Conservation (phyloP, 1,140 invertebrate species). For the Pseudoatta argentina region DNA sequence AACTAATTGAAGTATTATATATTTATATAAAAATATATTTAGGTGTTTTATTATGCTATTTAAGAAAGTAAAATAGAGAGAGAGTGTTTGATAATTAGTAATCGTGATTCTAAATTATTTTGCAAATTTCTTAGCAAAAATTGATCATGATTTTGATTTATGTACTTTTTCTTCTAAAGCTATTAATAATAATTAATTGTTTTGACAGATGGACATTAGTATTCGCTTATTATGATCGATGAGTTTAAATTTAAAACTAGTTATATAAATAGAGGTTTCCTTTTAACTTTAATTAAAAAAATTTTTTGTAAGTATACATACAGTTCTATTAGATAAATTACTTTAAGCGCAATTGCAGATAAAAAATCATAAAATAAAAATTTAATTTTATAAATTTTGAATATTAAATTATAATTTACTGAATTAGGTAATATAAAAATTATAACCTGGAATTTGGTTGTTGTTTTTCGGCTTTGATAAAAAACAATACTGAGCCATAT, state of each 20-base stretch:
- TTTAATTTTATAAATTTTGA: too few species aligned
- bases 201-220: neutral
- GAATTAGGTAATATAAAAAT: too few species aligned
- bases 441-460: too few species aligned
- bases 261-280: neutral
- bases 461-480: too few species aligned
- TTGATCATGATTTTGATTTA: neutral
- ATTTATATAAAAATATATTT: neutral
- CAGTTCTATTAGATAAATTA: too few species aligned
- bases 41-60: neutral
- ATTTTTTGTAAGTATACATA: too few species aligned
- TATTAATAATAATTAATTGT: neutral
- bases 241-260: neutral
- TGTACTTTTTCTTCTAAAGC: neutral
- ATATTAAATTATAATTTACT: too few species aligned
- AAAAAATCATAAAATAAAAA: too few species aligned
- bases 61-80: neutral
- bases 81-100: neutral
- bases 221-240: neutral
- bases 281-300: too few species aligned
- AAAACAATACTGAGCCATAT: too few species aligned
- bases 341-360: too few species aligned
- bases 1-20: neutral
- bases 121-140: neutral
- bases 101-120: neutral